These are phyloP conservation scores for Litoditis marina DNA, from an alignment of 2,888 invertebrate species.

Conservation along the genomic window DNA sequence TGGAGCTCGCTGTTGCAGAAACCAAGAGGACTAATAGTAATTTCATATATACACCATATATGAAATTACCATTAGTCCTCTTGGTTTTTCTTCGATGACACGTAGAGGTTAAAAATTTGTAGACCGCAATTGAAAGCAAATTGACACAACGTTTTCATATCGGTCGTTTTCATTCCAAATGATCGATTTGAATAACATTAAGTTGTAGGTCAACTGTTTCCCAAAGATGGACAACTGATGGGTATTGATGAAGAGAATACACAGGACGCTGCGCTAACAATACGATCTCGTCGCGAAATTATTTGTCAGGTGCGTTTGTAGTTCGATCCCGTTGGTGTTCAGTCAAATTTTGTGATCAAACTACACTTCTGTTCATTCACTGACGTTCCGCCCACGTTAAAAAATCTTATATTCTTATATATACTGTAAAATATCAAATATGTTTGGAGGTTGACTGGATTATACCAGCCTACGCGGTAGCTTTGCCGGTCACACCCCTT, in stretches of 20 bases:
- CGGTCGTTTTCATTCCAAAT: not conserved
- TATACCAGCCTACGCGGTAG: conserved; percentile 31
- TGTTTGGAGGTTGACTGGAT: conserved; percentile 41
- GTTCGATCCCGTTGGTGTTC: too few relatives aligned
- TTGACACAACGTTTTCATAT: not conserved
- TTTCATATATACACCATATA: too few relatives aligned
- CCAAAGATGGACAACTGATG: conserved; percentile 29
- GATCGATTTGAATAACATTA: not conserved
- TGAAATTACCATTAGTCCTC: too few relatives aligned
- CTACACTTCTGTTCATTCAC: too few relatives aligned
- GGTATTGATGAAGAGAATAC: conserved; percentile 25
- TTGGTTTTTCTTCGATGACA: too few relatives aligned
- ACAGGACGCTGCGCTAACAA: conserved; percentile 21
- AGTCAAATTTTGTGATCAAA: too few relatives aligned
- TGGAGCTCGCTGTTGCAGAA: too few relatives aligned
- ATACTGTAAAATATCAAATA: too few relatives aligned
- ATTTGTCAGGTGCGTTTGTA: conserved; percentile 25
- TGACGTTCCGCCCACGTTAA: not conserved
- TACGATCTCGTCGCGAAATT: conserved; percentile 28
- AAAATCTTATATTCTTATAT: not conserved
- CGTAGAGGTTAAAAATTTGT: too few relatives aligned
- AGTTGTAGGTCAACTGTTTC: conserved; percentile 25
- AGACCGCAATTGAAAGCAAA: too few relatives aligned
- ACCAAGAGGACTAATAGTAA: too few relatives aligned
- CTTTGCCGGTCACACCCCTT: conserved; percentile 30